Conservation (phyloP, 2,797 vertebrate genomes). For the Australoheros facetus region DNA sequence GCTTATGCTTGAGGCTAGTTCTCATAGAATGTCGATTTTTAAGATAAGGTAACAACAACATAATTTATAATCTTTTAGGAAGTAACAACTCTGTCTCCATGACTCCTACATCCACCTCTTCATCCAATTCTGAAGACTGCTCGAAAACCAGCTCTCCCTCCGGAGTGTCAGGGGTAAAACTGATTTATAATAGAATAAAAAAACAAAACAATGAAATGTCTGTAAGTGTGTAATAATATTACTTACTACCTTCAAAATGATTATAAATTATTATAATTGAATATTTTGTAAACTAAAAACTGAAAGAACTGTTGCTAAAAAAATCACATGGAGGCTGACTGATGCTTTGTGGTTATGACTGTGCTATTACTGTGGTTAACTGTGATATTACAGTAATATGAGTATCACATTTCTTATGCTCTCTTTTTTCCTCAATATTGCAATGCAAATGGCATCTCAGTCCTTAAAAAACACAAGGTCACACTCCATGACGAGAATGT, state of each 20-base stretch:
- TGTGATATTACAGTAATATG: constrained; percentile 19
- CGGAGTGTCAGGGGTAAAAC: constrained; percentile 86
- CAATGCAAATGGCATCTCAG: neutral
- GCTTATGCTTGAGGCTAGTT: neutral
- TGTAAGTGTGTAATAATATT: neutral
- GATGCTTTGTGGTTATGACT: constrained; percentile 17
- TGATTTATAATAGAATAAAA: neutral
- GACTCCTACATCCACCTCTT: constrained; percentile 98
- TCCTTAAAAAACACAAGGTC: constrained; percentile 1
- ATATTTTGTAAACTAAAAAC: constrained; percentile 1
- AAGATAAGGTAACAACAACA: neutral
- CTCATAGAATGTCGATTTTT: neutral
- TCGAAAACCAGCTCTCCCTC: constrained; percentile 92
- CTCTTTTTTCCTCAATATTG: neutral
- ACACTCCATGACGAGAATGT: neutral
- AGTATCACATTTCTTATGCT: constrained; percentile 13
- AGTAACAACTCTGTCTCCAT: constrained; percentile 91
- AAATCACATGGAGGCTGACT: constrained; percentile 3
- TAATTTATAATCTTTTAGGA: constrained; percentile 65
- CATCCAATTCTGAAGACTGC: constrained; percentile 95
- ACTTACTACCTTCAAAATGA: neutral
- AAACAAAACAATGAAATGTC: neutral
- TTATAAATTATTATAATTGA: neutral
- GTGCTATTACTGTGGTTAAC: neutral
- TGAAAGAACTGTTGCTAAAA: constrained; percentile 6